phyloP scores from a whole-genome alignment of 2,113 vertebrate species.

The Nothobranchius furzeri region DNA sequence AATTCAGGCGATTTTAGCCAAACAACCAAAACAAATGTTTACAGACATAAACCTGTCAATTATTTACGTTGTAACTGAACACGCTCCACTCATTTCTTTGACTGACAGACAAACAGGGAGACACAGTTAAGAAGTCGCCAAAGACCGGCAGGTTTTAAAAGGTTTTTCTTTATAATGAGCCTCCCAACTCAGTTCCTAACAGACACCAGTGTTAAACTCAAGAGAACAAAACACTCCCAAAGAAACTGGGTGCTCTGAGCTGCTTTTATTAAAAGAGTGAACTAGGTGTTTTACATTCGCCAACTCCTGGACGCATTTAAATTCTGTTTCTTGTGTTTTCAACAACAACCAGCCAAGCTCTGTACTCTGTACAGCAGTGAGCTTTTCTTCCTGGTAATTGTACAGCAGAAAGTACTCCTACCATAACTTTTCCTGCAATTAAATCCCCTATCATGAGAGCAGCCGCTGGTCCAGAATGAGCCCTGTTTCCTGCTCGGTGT shows the following conservation, averaged over 20 bases:
- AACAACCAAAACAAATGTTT: neutral
- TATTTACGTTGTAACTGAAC: neutral
- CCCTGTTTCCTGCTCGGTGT: slow-evolving; percentile 56
- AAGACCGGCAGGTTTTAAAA: slow-evolving; percentile 31
- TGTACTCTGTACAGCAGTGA: slow-evolving; percentile 44
- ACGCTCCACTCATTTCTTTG: slow-evolving; percentile 14
- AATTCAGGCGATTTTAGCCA: neutral
- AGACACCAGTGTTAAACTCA: slow-evolving; percentile 30
- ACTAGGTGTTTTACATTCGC: slow-evolving; percentile 53
- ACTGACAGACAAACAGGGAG: slow-evolving; percentile 13
- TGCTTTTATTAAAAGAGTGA: slow-evolving; percentile 42
- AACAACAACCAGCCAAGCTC: slow-evolving; percentile 54
- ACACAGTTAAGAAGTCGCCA: slow-evolving; percentile 17
- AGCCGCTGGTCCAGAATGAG: slow-evolving; percentile 66
- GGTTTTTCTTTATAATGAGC: slow-evolving; percentile 44
- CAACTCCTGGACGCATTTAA: slow-evolving; percentile 48
- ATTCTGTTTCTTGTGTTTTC: slow-evolving; percentile 56
- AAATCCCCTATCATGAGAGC: slow-evolving; percentile 72
- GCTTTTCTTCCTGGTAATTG: slow-evolving; percentile 65
- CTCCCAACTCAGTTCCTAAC: slow-evolving; percentile 41
- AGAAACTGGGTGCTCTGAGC: slow-evolving; percentile 29
- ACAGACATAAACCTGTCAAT: no score
- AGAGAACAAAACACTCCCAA: slow-evolving; percentile 25
- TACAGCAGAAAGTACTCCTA: slow-evolving; percentile 60
- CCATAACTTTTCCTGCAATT: slow-evolving; percentile 69